Percentiles rank a stretch among this genome's conserved stretches.
These are phyloP conservation scores for Trissoscelio sp. DNA, from an alignment of 2,888 invertebrate genomes.

Conservation along the genomic window DNA sequence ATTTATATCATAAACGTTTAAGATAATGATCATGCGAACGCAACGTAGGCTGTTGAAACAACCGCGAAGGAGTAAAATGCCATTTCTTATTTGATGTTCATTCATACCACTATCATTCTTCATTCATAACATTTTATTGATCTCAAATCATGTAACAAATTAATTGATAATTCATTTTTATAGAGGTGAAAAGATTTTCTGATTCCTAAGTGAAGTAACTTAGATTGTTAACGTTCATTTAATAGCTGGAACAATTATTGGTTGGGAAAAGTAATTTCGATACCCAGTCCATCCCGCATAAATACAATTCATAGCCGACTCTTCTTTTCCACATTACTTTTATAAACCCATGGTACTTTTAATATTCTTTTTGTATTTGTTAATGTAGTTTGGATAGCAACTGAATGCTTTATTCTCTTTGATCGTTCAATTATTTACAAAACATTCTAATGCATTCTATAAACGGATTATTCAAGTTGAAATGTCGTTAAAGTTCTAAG, in stretches of 20 bases:
- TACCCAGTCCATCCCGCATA: not conserved
- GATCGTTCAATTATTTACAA: not conserved
- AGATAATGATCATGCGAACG: conserved; percentile 26
- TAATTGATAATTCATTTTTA: conserved; percentile 28
- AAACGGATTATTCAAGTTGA: conserved; percentile 42
- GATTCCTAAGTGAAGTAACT: not conserved
- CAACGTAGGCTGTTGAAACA: conserved; percentile 10
- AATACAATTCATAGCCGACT: not conserved
- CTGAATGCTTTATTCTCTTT: conserved; percentile 1
- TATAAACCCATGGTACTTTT: not conserved
- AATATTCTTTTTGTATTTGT: conserved; percentile 32
- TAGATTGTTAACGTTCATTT: no score
- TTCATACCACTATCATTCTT: no score
- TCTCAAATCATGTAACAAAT: no score
- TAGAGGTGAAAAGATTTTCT: conserved; percentile 24
- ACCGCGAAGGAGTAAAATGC: not conserved
- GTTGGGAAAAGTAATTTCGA: conserved; percentile 25
- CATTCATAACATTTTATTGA: no score
- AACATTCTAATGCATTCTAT: not conserved
- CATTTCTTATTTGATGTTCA: conserved; percentile 9
- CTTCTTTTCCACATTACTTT: not conserved
- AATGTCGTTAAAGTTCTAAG: conserved; percentile 8
- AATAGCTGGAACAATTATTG: no score
- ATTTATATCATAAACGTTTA: no score
- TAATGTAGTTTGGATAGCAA: conserved; percentile 17